Conservation (phyloP, 2,113 vertebrate species). For the Saimiri boliviensis region DNA sequence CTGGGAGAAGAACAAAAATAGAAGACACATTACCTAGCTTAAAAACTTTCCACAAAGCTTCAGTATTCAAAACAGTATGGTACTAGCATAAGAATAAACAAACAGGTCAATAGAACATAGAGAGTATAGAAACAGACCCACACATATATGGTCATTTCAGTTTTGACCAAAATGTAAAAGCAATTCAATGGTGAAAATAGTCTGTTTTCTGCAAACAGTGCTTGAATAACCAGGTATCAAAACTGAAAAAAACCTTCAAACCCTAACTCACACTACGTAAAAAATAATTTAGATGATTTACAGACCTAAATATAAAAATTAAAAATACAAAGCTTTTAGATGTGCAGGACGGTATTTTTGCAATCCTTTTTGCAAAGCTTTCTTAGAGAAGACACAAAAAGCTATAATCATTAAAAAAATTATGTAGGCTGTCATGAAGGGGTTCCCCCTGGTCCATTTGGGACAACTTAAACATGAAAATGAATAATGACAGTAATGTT, state of each 20-base stretch:
- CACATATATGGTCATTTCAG: not conserved
- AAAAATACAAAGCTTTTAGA: not conserved
- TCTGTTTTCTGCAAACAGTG: not conserved
- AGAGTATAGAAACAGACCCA: not conserved
- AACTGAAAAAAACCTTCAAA: not conserved
- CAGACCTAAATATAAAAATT: not conserved
- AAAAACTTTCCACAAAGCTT: not conserved
- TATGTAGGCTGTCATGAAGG: not conserved
- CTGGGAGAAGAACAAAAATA: not conserved
- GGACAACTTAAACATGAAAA: not conserved
- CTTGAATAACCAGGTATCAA: not conserved
- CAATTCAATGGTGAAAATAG: not conserved
- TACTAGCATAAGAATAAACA: not conserved
- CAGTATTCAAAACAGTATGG: not conserved
- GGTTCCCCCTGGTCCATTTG: not conserved
- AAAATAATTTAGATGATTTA: not conserved
- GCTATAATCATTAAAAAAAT: not conserved
- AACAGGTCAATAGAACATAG: not conserved
- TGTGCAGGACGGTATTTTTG: not conserved
- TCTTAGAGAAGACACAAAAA: slow-evolving; percentile 17
- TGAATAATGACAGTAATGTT: not conserved
- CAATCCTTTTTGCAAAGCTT: not conserved
- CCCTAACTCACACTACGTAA: not conserved
- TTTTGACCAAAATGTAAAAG: not conserved
- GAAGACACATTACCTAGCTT: not conserved